Evolutionary conservation across 2,113 vertebrate genomes (phyloP).

Genomic region (Orthochromis indermauri): DNA sequence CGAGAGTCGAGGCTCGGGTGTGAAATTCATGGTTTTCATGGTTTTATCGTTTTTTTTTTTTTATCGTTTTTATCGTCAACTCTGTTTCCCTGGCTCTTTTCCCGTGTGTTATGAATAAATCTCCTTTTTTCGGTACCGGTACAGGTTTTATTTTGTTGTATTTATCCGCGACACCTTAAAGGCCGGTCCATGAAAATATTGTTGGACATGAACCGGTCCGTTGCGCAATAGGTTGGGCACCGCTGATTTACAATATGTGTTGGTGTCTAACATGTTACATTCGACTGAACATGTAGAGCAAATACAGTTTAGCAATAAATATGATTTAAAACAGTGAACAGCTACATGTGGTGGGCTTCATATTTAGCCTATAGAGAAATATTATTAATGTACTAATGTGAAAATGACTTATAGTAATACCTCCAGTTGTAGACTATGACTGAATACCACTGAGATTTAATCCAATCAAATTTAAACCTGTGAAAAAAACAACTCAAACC

Average conservation of each 20-base stretch:
- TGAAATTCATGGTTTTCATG: background rate
- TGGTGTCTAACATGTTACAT: background rate
- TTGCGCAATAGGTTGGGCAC: rapidly evolving
- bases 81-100: rapidly evolving
- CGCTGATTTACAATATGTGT: background rate
- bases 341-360: background rate
- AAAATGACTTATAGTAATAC: background rate
- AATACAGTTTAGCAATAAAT: no score
- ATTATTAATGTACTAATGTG: background rate
- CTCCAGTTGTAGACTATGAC: rapidly evolving
- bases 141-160: rapidly evolving
- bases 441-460: background rate
- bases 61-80: background rate
- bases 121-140: rapidly evolving
- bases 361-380: background rate
- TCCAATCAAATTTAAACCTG: background rate
- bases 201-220: rapidly evolving
- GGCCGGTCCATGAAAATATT: background rate
- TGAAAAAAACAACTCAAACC: background rate
- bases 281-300: rapidly evolving
- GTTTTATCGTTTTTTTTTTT: no score
- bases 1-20: background rate
- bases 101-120: background rate
- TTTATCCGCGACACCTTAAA: background rate
- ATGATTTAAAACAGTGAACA: background rate